phyloP scores from a whole-genome alignment of 2,113 vertebrate species.

The Hippocampus zosterae region DNA sequence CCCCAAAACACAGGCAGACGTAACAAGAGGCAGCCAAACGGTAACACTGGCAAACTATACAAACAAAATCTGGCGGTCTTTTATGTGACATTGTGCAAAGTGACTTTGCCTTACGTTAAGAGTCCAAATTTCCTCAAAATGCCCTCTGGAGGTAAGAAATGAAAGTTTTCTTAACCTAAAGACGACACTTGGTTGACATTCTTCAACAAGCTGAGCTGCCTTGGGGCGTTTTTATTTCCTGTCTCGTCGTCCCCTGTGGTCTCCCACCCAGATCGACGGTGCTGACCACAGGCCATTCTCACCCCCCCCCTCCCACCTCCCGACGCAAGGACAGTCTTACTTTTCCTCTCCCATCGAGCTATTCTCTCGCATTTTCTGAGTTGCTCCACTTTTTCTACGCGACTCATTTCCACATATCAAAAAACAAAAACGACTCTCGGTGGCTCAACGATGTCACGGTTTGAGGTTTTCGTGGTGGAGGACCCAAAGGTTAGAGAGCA shows the following conservation, averaged over 20 bases:
- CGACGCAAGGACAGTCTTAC: slow-evolving; percentile 35
- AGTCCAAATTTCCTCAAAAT: background rate
- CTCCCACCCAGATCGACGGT: slow-evolving; percentile 53
- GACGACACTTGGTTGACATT: slow-evolving; percentile 37
- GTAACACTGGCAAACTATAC: slow-evolving; percentile 13
- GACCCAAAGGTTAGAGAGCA: too few relatives aligned
- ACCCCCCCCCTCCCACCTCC: slow-evolving; percentile 8
- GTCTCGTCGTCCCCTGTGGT: slow-evolving; percentile 55
- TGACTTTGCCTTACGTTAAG: background rate
- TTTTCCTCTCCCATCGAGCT: slow-evolving; percentile 17
- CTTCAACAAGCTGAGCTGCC: slow-evolving; percentile 51
- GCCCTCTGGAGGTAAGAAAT: slow-evolving; percentile 19
- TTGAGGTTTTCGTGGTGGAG: too few relatives aligned
- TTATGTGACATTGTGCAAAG: background rate
- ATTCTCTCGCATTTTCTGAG: background rate
- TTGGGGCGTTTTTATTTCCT: slow-evolving; percentile 63
- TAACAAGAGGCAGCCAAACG: slow-evolving; percentile 31
- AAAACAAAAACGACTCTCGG: background rate
- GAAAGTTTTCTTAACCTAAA: slow-evolving; percentile 51
- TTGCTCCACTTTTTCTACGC: background rate
- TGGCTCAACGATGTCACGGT: background rate
- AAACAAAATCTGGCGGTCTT: slow-evolving; percentile 4
- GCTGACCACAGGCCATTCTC: slow-evolving; percentile 15
- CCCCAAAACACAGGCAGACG: slow-evolving; percentile 43
- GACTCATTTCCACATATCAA: background rate